Conservation (phyloP, 2,113 vertebrate species). For the Pachypanchax playfairii region DNA sequence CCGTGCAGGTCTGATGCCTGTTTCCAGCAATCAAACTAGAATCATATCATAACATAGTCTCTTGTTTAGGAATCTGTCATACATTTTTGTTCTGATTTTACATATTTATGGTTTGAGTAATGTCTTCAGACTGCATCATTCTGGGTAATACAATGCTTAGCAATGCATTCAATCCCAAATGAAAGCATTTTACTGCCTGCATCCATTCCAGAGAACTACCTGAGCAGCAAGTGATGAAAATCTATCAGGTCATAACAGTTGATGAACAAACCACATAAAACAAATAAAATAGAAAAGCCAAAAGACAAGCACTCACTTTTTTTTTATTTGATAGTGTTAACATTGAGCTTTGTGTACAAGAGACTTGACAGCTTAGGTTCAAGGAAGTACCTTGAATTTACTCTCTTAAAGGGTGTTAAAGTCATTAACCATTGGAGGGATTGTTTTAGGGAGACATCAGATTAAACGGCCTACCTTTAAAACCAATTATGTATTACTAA, state of each 20-base stretch:
- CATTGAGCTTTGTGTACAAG: constrained; percentile 11
- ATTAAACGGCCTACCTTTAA: no score
- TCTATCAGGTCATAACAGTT: constrained; percentile 3
- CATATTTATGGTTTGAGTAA: no score
- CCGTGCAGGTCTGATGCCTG: no score
- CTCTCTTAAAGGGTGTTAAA: not conserved
- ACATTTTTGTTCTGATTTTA: no score
- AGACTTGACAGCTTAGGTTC: constrained; percentile 10
- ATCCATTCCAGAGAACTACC: not conserved
- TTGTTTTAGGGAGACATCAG: constrained; percentile 8
- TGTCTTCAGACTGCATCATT: not conserved
- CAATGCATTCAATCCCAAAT: constrained; percentile 9
- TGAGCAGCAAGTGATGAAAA: not conserved
- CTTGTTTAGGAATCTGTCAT: no score
- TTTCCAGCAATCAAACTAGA: no score
- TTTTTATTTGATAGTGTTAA: not conserved
- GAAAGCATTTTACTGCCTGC: not conserved
- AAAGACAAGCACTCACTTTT: not conserved
- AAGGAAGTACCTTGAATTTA: constrained; percentile 4
- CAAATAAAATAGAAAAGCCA: not conserved
- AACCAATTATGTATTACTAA: no score
- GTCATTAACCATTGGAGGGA: constrained; percentile 6
- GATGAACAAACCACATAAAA: constrained; percentile 9
- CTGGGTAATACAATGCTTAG: not conserved
- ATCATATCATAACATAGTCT: no score